Conservation (phyloP, 2,888 invertebrate genomes). For the Drosophila mimica region DNA sequence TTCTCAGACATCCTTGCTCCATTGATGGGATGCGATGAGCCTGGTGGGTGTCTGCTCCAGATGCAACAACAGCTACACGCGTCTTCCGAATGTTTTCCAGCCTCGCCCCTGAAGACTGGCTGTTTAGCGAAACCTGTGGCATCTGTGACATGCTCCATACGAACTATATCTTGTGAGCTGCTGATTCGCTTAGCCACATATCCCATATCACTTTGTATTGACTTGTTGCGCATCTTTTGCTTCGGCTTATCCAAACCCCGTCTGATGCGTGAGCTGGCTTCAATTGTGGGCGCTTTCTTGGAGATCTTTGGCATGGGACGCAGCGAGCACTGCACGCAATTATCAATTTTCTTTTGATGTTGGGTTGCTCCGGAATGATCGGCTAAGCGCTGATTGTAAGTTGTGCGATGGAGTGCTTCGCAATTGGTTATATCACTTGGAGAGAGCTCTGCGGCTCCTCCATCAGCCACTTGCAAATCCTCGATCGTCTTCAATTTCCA, state of each 20-base stretch:
- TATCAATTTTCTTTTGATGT: slow-evolving; percentile 1
- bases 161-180: too few relatives aligned
- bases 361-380: background rate
- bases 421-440: slow-evolving; percentile 34
- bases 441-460: background rate
- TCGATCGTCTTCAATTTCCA: slow-evolving; percentile 37
- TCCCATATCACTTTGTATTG: background rate
- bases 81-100: background rate
- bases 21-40: too few relatives aligned
- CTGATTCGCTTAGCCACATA: too few relatives aligned
- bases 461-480: background rate
- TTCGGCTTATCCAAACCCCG: background rate
- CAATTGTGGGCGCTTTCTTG: background rate
- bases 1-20: background rate
- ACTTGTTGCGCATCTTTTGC: background rate
- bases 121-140: background rate
- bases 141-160: background rate
- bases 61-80: background rate
- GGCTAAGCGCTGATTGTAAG: slow-evolving; percentile 26
- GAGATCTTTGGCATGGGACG: background rate
- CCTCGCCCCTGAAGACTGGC: slow-evolving; percentile 11
- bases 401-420: slow-evolving; percentile 37
- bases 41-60: background rate
- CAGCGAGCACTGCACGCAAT: slow-evolving; percentile 26
- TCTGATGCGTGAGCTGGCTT: slow-evolving; percentile 6